Evolutionary conservation across 2,797 vertebrate species (phyloP), one percentile per base, ranked within the genome.

Genomic region (Dryobates pubescens): DNA sequence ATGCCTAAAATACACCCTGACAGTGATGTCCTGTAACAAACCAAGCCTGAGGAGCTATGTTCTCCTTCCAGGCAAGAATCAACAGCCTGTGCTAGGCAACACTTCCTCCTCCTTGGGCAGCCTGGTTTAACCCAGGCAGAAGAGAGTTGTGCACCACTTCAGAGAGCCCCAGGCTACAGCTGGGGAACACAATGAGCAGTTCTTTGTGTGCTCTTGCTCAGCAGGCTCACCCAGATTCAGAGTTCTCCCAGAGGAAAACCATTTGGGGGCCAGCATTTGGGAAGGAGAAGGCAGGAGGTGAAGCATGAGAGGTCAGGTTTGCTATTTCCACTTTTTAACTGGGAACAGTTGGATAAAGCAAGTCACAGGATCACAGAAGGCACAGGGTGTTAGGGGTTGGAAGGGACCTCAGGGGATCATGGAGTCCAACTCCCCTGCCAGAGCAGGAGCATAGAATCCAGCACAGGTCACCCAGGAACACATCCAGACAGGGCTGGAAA

Each of bases 1-100:
- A 89, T 83, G 58, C 62, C 85, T 88, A 92, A 78, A 90, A 92
- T 79, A 94, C 92, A 62, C 34, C 17, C 62, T 43, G 93, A 89
- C 67, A 95, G 54, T 57, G 67, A 84, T 82, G 58, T 8, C 18
- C 47, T 79, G 74, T 86, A 88, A 79, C 81, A 78, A 92, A 95
- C 91, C 84, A 94, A 82, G 72, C 30, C 93, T 62, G 75, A 43
- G 41, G 87, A 95, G 49, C 64, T 83, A 36, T 87, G 85, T 71
- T 71, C 62, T 80, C 74, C 83, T 79, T 43, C 10, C 45, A 85
- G 77, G 71, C 30, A 90, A 90, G 38, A 89, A 90, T 43, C 53
- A 87, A 53, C 29, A 63, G 43, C 15, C 13, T 80, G 16, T 73
- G 29, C 27, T 72, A 74, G 63, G 85, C 49, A 88, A 73, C 7